Evolutionary conservation across 2,113 vertebrate genomes (phyloP).

Genomic region (Scolopax mira): DNA sequence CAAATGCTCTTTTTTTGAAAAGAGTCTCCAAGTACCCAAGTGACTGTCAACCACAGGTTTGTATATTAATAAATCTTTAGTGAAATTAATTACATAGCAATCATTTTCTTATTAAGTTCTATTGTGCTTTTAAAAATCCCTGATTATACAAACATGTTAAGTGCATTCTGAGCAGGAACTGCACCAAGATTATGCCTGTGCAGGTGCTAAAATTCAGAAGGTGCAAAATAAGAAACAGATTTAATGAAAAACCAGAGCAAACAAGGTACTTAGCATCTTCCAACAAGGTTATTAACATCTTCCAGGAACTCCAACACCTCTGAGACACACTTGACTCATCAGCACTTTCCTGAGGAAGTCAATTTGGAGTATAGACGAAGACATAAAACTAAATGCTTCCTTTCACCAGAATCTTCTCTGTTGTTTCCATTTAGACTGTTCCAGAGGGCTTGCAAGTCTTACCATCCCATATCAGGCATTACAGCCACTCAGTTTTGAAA

Average conservation of each 20-base stretch:
- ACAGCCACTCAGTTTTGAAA: background rate
- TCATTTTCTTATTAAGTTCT: background rate
- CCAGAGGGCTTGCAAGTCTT: background rate
- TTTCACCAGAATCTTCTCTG: background rate
- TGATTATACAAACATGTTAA: background rate
- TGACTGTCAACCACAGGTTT: background rate
- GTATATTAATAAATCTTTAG: background rate
- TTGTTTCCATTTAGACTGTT: background rate
- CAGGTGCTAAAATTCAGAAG: background rate
- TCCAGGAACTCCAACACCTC: background rate
- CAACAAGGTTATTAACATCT: background rate
- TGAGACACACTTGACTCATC: background rate
- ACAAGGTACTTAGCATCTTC: background rate
- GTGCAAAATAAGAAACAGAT: background rate
- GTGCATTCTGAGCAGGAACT: background rate
- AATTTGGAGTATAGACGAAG: background rate
- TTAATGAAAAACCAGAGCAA: background rate
- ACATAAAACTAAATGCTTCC: background rate
- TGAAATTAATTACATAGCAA: background rate
- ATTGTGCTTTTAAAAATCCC: background rate
- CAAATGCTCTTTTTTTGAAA: background rate
- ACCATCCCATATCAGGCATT: background rate
- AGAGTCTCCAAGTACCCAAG: background rate
- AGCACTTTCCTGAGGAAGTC: background rate
- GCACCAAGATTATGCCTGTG: accelerated